phyloP scores from a whole-genome alignment of 2,888 invertebrate species.

The Galerucella calmariensis region DNA sequence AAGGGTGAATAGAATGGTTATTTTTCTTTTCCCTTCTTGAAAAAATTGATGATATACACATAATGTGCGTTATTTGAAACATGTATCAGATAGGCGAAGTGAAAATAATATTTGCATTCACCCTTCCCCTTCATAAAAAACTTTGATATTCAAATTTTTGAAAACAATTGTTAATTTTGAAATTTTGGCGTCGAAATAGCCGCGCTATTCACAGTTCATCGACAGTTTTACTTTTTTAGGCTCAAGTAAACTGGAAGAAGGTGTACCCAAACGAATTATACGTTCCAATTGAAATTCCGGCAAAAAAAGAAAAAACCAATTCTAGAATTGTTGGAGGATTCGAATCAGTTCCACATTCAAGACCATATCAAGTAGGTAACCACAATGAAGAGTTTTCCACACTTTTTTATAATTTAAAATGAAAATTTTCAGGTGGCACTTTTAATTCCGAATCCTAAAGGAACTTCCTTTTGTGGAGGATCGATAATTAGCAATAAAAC shows the following conservation, averaged over 20 bases:
- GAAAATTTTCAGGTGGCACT: conserved; percentile 30
- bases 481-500: conserved; percentile 45
- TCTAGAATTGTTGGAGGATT: conserved; percentile 44
- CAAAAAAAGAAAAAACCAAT: not conserved
- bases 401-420: no score
- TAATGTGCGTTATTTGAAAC: no score
- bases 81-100: no score
- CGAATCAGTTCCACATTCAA: conserved; percentile 48
- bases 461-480: conserved; percentile 50
- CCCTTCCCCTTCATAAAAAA: no score
- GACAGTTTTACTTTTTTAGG: conserved; percentile 12
- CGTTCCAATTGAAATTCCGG: not conserved
- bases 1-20: no score
- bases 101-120: no score
- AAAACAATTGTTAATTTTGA: no score
- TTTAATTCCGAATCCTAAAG: conserved; percentile 23
- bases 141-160: no score
- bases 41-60: no score
- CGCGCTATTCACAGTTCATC: no score
- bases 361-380: conserved; percentile 47
- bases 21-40: no score
- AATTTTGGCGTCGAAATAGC: no score
- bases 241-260: conserved; percentile 27
- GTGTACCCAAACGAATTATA: conserved; percentile 21
- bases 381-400: not conserved